Percentiles rank a stretch among this genome's conserved stretches.
phyloP scores from a whole-genome alignment of 2,888 invertebrate species.

The Creontiades dilutus region DNA sequence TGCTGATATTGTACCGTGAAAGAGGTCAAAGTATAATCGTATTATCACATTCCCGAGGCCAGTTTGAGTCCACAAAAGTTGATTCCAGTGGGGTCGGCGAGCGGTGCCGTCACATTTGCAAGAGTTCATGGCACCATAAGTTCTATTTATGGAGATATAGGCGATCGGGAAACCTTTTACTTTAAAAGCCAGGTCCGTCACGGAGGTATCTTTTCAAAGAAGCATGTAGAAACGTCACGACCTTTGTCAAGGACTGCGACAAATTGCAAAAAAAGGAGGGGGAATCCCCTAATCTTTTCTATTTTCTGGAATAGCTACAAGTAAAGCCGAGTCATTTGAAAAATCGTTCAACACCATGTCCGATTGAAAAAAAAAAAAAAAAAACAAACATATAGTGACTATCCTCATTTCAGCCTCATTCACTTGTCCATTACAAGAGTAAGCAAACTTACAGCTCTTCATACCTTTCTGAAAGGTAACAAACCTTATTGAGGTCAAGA shows the following conservation, averaged over 20 bases:
- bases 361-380: not conserved
- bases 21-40: not conserved
- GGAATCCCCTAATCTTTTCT: not conserved
- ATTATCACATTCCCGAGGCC: not conserved
- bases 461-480: not conserved
- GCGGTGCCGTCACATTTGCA: not conserved
- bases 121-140: conserved; percentile 26
- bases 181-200: conserved; percentile 31
- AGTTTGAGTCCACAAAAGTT: not conserved
- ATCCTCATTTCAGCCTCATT: not conserved
- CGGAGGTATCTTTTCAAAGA: conserved; percentile 26
- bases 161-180: conserved; percentile 35
- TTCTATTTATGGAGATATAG: not conserved
- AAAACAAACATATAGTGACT: not conserved
- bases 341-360: not conserved
- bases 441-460: too few relatives aligned
- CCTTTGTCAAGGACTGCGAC: not conserved
- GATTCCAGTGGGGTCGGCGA: not conserved
- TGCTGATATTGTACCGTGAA: too few relatives aligned
- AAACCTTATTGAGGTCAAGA: too few relatives aligned
- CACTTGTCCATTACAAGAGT: not conserved
- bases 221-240: conserved; percentile 3
- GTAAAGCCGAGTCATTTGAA: not conserved
- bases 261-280: not conserved
- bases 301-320: not conserved